A percentile compares a stretch with the other conserved stretches of the same genome.
These are phyloP conservation scores for Cancer borealis DNA, from an alignment of 2,888 invertebrate species.

Conservation along the genomic window DNA sequence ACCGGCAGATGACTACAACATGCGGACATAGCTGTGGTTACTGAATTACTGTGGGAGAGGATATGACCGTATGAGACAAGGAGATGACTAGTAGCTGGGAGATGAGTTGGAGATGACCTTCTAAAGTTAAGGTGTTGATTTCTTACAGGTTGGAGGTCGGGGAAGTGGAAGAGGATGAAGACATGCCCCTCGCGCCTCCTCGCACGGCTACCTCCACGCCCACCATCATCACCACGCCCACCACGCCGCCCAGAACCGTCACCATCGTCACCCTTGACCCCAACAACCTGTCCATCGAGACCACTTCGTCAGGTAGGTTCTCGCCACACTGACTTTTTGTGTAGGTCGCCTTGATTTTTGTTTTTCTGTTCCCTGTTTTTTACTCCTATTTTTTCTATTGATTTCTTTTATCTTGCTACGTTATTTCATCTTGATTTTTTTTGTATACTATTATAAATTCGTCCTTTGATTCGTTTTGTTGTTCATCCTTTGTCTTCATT, in stretches of 20 bases:
- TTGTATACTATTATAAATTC: too few relatives aligned
- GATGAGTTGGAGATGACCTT: background rate
- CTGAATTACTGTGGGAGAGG: background rate
- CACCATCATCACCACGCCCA: constrained; percentile 58
- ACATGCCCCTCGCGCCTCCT: constrained; percentile 58
- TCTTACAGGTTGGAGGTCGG: constrained; percentile 9
- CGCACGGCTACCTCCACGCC: constrained; percentile 51
- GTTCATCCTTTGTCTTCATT: too few relatives aligned
- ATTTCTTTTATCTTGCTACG: background rate
- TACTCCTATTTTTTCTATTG: background rate
- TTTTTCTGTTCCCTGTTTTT: background rate
- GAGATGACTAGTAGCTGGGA: background rate
- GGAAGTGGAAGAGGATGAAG: constrained; percentile 66
- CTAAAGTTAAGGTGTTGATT: background rate
- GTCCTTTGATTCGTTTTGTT: too few relatives aligned
- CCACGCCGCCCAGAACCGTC: constrained; percentile 68
- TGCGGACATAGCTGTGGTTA: background rate
- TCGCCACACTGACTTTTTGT: background rate
- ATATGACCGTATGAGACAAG: background rate
- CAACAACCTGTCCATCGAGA: constrained; percentile 64
- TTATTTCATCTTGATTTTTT: background rate
- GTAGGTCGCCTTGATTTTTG: background rate
- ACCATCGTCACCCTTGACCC: constrained; percentile 70
- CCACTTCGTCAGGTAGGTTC: constrained; percentile 59
- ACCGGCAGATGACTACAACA: too few relatives aligned